These are phyloP conservation scores for Montipora sp. DNA, from an alignment of 64 coral and sea anemone genomes.

Conservation along the genomic window DNA sequence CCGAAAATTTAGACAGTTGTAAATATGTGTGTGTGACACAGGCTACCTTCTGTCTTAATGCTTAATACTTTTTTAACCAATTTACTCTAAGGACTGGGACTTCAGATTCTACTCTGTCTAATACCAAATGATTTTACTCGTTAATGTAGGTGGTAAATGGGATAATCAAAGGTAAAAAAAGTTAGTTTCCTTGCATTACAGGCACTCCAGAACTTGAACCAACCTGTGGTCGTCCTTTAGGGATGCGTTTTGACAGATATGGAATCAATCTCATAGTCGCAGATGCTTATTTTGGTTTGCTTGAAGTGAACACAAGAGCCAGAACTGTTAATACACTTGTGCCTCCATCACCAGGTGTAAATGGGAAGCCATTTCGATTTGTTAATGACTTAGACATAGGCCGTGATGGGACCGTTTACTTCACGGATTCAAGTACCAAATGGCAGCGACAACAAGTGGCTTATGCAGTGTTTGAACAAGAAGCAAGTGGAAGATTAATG, in stretches of 20 bases:
- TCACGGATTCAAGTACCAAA: slow-evolving; percentile 84
- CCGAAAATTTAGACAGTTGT: too few species aligned
- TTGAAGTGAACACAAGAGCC: slow-evolving; percentile 71
- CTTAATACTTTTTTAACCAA: too few species aligned
- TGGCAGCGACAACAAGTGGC: slow-evolving; percentile 73
- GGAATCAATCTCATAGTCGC: slow-evolving; percentile 79
- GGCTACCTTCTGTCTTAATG: too few species aligned
- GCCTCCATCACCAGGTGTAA: slow-evolving; percentile 64
- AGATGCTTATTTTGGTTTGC: slow-evolving; percentile 87
- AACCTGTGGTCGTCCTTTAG: slow-evolving; percentile 82
- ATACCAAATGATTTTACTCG: too few species aligned
- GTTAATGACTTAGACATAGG: slow-evolving; percentile 88
- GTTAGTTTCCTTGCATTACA: neutral
- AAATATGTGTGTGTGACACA: too few species aligned
- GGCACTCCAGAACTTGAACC: slow-evolving; percentile 62
- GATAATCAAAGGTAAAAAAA: too few species aligned
- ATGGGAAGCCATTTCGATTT: slow-evolving; percentile 72
- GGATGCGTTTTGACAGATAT: slow-evolving; percentile 94
- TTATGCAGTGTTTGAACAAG: slow-evolving; percentile 66
- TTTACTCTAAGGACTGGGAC: too few species aligned
- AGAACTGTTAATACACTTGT: slow-evolving; percentile 79
- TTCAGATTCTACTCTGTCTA: too few species aligned
- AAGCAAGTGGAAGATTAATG: slow-evolving; percentile 66
- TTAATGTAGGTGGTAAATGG: too few species aligned
- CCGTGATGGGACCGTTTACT: slow-evolving; percentile 89